Percentiles rank a stretch among this genome's conserved stretches.
Conservation (phyloP, 2,888 invertebrate genomes). For the Mythimna pallens region DNA sequence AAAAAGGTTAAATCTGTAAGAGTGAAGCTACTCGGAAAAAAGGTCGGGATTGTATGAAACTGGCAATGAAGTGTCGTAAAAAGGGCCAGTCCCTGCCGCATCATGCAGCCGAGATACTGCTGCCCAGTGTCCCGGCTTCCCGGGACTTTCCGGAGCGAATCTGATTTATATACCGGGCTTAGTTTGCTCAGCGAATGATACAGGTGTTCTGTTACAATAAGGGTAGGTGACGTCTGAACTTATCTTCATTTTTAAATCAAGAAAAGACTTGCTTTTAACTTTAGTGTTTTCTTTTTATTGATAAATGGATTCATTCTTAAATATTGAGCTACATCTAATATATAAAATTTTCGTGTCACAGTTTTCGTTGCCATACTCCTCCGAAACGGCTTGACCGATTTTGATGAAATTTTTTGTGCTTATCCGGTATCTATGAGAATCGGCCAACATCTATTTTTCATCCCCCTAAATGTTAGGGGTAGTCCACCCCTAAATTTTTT, state of each 20-base stretch:
- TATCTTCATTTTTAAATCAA: slow-evolving; percentile 10
- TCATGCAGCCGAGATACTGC: slow-evolving; percentile 57
- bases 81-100: slow-evolving; percentile 67
- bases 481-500: too few species aligned
- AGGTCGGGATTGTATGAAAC: slow-evolving; percentile 69
- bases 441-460: too few species aligned
- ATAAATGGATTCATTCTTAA: too few species aligned
- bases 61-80: slow-evolving; percentile 72
- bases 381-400: too few species aligned
- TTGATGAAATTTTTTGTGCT: too few species aligned
- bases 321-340: too few species aligned
- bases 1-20: slow-evolving; percentile 39
- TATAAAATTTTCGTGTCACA: too few species aligned
- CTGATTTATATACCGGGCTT: slow-evolving; percentile 43
- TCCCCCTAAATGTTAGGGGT: too few species aligned
- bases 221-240: slow-evolving; percentile 1
- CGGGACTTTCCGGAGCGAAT: slow-evolving; percentile 59
- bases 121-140: slow-evolving; percentile 63
- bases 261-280: too few species aligned
- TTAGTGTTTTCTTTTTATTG: too few species aligned
- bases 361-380: too few species aligned
- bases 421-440: too few species aligned
- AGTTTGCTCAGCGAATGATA: slow-evolving; percentile 18
- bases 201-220: slow-evolving; percentile 35
- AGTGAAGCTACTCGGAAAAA: slow-evolving; percentile 76